Evolutionary conservation across 2,113 vertebrate species (phyloP).

Genomic region (Oxygymnocypris stewartii): DNA sequence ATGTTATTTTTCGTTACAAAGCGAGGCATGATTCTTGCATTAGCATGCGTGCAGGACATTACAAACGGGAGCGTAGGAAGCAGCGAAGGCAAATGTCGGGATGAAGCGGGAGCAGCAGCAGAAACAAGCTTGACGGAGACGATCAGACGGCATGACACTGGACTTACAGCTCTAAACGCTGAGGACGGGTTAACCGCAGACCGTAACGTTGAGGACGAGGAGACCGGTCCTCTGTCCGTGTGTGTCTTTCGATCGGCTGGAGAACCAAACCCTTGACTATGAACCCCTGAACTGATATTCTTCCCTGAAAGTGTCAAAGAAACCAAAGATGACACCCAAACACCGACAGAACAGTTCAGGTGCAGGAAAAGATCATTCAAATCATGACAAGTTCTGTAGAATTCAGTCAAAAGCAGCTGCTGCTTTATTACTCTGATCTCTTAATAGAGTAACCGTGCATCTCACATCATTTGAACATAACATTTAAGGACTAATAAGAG

Average conservation of each 20-base stretch:
- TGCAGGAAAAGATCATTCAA: not conserved
- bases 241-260: not conserved
- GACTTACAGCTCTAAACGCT: slow-evolving; percentile 47
- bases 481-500: not conserved
- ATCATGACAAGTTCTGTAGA: not conserved
- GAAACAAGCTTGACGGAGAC: not conserved
- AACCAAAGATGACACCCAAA: slow-evolving; percentile 10
- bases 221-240: slow-evolving; percentile 6
- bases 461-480: not conserved
- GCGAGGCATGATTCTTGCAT: not conserved
- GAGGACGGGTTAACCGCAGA: slow-evolving; percentile 27
- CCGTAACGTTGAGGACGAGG: slow-evolving; percentile 30
- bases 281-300: slow-evolving; percentile 13
- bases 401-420: not conserved
- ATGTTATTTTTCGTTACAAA: not conserved
- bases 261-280: slow-evolving; percentile 23
- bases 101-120: not conserved
- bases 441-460: not conserved
- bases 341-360: slow-evolving; percentile 28
- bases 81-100: not conserved
- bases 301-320: slow-evolving; percentile 43
- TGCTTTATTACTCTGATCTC: not conserved
- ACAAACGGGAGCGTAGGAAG: not conserved
- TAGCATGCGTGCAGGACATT: not conserved
- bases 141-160: not conserved